Base-by-base conservation (phyloP, 2,888 invertebrate species). In the Drosophila subquinaria region DNA sequence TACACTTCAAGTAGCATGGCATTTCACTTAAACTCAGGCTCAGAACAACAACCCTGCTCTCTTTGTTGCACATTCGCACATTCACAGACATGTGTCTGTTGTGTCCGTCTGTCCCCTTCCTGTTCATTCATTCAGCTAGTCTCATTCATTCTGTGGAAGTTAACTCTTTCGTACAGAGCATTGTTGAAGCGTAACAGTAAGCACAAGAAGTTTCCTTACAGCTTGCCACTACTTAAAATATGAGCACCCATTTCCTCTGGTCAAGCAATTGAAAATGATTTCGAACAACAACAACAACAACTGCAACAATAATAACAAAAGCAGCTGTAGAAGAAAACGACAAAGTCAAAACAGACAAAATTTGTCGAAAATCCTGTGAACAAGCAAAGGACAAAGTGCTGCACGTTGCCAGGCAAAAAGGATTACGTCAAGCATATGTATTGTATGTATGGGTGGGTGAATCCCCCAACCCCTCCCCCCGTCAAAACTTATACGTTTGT, bases 351-450 rank as follows among this genome's bases (percentile, higher is more conserved):
- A 88, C 83, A 90, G 83, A 85, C 86, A 67, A 82, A 90, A 90
- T 86, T 86, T 89, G 89, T 86, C 69, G 85, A 89, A 83, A 86
- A 86, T 90, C 76, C 85, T 86, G 89, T 89, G 89, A 86, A 86
- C 85, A 86, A 89, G 76, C 79, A 74, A 50, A 82, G 87, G 89
- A 87, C 85, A 86, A 84, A 90, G 89, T 84, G 90, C 89, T 84
- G 82, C 90, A 88, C 82, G 84, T 56, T 68, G 88, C 73, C 73
- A 64, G 72, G 72, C 86, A 83, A 81, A 90, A 90, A 86, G 90
- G 89, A 86, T 87, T 89, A 86, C 90, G 85, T 81, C 90, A 89
- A 90, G 89, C 85, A 86, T 90, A 89, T 86, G 90, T 90, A 90
- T 84, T 86, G 71, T 73, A 88, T 86, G 71, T 73, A 88, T 87